Evolutionary conservation across 92 coral and sea anemone species (phyloP).

Genomic region (Actinostola sp.): DNA sequence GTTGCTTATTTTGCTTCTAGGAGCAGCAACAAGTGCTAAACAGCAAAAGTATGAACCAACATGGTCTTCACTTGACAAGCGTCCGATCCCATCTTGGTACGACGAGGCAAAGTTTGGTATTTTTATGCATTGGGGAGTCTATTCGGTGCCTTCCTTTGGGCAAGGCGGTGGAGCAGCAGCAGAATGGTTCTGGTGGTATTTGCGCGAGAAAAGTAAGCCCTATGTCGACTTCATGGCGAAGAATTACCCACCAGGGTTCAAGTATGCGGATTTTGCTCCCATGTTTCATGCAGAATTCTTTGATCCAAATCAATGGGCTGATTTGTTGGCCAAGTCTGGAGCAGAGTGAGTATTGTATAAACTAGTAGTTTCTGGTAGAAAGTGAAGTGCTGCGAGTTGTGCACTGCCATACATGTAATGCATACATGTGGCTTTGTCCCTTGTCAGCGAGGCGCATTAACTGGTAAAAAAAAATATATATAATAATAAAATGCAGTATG

Average conservation of each 20-base stretch:
- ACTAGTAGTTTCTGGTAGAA: no score
- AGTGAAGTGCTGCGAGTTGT: no score
- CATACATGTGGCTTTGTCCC: no score
- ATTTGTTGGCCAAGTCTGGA: slow-evolving; percentile 58
- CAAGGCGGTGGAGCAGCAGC: not conserved
- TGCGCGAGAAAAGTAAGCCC: slow-evolving; percentile 25
- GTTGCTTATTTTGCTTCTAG: not conserved
- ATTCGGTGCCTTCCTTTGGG: slow-evolving; percentile 77
- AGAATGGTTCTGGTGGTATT: slow-evolving; percentile 79
- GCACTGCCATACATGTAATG: no score
- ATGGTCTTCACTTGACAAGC: slow-evolving; percentile 70
- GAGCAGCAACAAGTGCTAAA: not conserved
- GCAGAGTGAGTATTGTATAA: no score
- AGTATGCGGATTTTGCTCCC: slow-evolving; percentile 68
- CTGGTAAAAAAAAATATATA: no score
- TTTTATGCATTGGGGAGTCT: slow-evolving; percentile 86
- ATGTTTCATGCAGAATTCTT: slow-evolving; percentile 65
- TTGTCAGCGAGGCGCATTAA: no score
- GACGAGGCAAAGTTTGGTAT: slow-evolving; percentile 84
- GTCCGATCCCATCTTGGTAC: slow-evolving; percentile 85
- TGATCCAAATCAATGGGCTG: slow-evolving; percentile 67
- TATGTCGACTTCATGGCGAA: slow-evolving; percentile 54
- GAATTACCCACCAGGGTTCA: slow-evolving; percentile 64
- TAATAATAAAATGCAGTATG: no score
- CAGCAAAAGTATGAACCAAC: slow-evolving; percentile 44